These are phyloP conservation scores for Allophyes oxyacanthae DNA, from an alignment of 2,888 invertebrate genomes.

Conservation along the genomic window DNA sequence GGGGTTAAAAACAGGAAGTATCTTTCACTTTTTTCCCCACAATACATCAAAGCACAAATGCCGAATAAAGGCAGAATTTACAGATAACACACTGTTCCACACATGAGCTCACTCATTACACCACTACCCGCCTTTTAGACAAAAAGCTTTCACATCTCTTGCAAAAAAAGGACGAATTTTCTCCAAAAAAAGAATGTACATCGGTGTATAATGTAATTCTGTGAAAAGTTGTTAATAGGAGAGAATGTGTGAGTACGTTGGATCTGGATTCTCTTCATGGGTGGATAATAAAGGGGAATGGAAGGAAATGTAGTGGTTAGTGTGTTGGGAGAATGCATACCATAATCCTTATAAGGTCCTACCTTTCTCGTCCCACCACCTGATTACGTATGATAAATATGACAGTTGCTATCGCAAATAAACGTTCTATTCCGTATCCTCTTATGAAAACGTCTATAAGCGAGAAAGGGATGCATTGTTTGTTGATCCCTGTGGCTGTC, in stretches of 20 bases:
- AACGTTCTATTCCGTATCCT: too few species aligned
- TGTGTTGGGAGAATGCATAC: too few species aligned
- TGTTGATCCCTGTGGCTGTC: too few species aligned
- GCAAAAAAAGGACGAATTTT: constrained; percentile 12
- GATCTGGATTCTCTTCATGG: constrained; percentile 51
- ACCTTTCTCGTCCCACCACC: too few species aligned
- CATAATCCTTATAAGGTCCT: too few species aligned
- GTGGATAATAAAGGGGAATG: constrained; percentile 50
- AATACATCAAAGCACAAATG: constrained; percentile 2
- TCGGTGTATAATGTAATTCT: constrained; percentile 68
- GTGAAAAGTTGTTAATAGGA: constrained; percentile 67
- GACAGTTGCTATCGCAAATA: too few species aligned
- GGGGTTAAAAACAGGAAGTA: too few species aligned
- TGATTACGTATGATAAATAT: too few species aligned
- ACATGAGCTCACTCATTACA: constrained; percentile 49
- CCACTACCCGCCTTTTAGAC: constrained; percentile 48
- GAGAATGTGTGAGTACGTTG: constrained; percentile 58
- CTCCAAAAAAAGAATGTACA: constrained; percentile 31
- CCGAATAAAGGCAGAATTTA: constrained; percentile 14
- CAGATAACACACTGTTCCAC: constrained; percentile 20
- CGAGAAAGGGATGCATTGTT: too few species aligned
- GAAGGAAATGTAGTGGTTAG: too few species aligned
- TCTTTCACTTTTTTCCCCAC: neutral
- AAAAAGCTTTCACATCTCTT: constrained; percentile 50
- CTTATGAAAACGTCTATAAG: too few species aligned